Percentiles rank a stretch among this genome's conserved stretches.
These are phyloP conservation scores for Peucedramus taeniatus DNA, from an alignment of 2,113 vertebrate species.

Conservation along the genomic window DNA sequence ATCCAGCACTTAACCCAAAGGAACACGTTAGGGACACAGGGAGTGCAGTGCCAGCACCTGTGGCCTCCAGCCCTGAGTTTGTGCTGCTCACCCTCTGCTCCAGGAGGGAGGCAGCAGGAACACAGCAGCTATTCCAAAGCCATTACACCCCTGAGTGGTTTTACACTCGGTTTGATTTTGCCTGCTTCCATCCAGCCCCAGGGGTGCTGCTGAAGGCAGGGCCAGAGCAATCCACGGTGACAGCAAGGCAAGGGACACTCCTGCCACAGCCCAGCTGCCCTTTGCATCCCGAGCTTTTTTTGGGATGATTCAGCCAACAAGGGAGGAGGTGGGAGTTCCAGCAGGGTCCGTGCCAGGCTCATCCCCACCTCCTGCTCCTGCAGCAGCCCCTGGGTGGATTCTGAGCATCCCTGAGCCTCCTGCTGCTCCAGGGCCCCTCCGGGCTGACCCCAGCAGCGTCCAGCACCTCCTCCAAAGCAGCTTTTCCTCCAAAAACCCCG, in stretches of 20 bases:
- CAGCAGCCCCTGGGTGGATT: neutral
- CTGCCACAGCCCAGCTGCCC: accelerated
- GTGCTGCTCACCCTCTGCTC: accelerated
- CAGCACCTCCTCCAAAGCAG: neutral
- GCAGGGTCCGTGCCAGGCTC: neutral
- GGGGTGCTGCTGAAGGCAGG: neutral
- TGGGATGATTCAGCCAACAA: neutral
- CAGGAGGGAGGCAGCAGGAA: neutral
- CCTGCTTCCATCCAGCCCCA: neutral
- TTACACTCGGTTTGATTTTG: accelerated
- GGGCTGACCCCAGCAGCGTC: neutral
- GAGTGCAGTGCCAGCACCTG: neutral
- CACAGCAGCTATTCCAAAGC: accelerated
- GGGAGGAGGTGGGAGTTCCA: neutral
- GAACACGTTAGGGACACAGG: accelerated
- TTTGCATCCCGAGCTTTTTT: neutral
- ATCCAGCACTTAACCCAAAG: accelerated
- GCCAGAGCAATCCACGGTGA: accelerated
- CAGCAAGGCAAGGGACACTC: neutral
- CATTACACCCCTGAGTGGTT: accelerated
- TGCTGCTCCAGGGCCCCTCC: neutral
- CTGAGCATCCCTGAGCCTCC: neutral
- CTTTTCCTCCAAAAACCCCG: neutral
- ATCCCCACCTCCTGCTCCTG: neutral
- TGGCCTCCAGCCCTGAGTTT: accelerated